phyloP scores from a whole-genome alignment of 2,797 vertebrate species.

The Halcyon badia region DNA sequence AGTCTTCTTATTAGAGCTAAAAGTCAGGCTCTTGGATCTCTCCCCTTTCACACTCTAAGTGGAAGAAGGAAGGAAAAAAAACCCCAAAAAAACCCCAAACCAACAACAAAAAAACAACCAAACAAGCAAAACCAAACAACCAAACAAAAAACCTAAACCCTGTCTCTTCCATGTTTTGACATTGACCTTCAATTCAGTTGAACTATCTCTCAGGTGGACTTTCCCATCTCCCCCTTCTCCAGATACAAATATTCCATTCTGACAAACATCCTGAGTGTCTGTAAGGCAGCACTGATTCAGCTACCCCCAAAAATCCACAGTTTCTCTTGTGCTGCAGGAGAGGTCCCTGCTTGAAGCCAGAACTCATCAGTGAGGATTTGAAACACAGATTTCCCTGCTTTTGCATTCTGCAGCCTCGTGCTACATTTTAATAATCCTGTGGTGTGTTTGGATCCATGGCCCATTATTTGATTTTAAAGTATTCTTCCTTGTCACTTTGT shows the following conservation, averaged over 20 bases:
- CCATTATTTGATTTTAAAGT: background rate
- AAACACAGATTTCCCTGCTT: background rate
- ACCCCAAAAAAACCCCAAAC: too few species aligned
- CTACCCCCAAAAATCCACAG: too few species aligned
- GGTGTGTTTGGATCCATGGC: background rate
- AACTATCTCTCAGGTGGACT: background rate
- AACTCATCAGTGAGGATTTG: background rate
- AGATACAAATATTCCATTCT: background rate
- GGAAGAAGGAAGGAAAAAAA: too few species aligned
- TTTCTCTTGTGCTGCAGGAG: background rate
- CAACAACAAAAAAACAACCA: too few species aligned
- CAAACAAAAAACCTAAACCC: too few species aligned
- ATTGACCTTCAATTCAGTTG: background rate
- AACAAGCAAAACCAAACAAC: too few species aligned
- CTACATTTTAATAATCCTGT: background rate
- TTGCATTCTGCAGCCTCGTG: background rate
- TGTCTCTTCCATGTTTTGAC: background rate
- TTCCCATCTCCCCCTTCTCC: background rate
- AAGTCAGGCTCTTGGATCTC: background rate
- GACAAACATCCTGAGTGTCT: background rate
- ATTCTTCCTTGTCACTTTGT: background rate
- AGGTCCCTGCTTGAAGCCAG: background rate
- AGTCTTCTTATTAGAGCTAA: background rate
- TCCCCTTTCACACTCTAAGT: background rate
- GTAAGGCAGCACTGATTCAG: background rate